Evolutionary conservation across 2,797 vertebrate genomes (phyloP).

Genomic region (Thalassophryne amazonica): DNA sequence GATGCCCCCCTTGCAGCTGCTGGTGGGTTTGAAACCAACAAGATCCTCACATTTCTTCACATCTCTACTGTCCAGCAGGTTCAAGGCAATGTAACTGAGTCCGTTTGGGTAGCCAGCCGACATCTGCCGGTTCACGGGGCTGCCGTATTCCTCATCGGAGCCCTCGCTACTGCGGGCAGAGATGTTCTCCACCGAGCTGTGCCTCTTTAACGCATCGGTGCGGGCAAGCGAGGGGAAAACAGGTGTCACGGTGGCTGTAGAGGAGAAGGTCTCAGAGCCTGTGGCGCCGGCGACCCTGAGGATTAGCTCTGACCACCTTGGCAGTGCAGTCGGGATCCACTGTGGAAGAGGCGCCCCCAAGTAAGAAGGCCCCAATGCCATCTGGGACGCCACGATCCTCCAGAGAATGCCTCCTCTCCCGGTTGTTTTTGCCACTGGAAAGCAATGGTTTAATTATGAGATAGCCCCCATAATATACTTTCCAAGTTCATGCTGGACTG

Average conservation of each 20-base stretch:
- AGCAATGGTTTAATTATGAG: neutral
- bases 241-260: conserved; percentile 79
- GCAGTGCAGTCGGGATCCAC: conserved; percentile 79
- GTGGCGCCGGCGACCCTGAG: conserved; percentile 86
- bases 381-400: conserved; percentile 46
- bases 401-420: conserved; percentile 42
- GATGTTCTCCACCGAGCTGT: conserved; percentile 88
- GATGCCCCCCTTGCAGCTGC: conserved; percentile 73
- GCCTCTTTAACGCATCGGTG: conserved; percentile 62
- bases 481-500: neutral
- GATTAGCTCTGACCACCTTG: conserved; percentile 87
- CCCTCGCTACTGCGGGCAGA: conserved; percentile 81
- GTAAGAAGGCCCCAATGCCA: conserved; percentile 73
- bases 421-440: conserved; percentile 42
- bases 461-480: neutral
- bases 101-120: conserved; percentile 81
- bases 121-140: conserved; percentile 77
- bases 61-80: conserved; percentile 76
- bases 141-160: conserved; percentile 72
- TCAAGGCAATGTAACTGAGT: conserved; percentile 92
- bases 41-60: conserved; percentile 64
- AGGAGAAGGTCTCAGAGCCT: conserved; percentile 90
- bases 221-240: conserved; percentile 83
- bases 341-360: conserved; percentile 37
- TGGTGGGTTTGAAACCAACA: conserved; percentile 65